Percentiles rank a stretch among this genome's conserved stretches.
Evolutionary conservation across 1,140 invertebrate species (phyloP).

Genomic region (Cotesia vestalis): DNA sequence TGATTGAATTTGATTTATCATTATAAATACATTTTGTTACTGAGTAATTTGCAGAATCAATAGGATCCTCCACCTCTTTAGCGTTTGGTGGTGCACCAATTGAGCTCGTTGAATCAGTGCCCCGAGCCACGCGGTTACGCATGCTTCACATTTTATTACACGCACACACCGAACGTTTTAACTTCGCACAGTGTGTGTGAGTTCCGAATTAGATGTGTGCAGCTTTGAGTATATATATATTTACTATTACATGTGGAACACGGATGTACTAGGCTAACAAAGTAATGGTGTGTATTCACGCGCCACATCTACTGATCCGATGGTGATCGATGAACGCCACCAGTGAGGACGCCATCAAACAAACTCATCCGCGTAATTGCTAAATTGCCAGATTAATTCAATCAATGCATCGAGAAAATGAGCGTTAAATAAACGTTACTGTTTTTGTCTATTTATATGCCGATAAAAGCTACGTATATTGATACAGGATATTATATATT

Average conservation of each 20-base stretch:
- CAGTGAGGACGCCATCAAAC: conserved; percentile 57
- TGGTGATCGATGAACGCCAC: conserved; percentile 55
- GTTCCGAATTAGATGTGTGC: not conserved
- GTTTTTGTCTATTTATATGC: conserved; percentile 10
- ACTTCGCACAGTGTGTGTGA: not conserved
- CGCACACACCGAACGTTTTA: not conserved
- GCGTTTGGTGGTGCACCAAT: conserved; percentile 55
- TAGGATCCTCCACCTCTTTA: conserved; percentile 50
- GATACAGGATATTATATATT: not conserved
- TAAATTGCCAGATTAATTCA: conserved; percentile 66
- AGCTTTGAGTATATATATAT: not conserved
- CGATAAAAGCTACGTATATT: not conserved
- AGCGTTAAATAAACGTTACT: conserved; percentile 37
- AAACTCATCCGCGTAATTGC: conserved; percentile 66
- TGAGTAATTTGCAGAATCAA: conserved; percentile 58
- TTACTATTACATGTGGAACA: not conserved
- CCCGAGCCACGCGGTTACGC: conserved; percentile 62
- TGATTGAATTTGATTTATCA: too few species aligned
- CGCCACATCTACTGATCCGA: conserved; percentile 43
- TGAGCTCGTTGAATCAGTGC: conserved; percentile 67
- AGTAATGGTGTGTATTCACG: conserved; percentile 42
- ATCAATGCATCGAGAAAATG: conserved; percentile 55
- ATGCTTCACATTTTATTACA: conserved; percentile 37
- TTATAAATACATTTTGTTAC: conserved; percentile 17
- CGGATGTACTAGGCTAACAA: not conserved